Conservation (phyloP, 2,113 vertebrate species). For the Laterallus jamaicensis region DNA sequence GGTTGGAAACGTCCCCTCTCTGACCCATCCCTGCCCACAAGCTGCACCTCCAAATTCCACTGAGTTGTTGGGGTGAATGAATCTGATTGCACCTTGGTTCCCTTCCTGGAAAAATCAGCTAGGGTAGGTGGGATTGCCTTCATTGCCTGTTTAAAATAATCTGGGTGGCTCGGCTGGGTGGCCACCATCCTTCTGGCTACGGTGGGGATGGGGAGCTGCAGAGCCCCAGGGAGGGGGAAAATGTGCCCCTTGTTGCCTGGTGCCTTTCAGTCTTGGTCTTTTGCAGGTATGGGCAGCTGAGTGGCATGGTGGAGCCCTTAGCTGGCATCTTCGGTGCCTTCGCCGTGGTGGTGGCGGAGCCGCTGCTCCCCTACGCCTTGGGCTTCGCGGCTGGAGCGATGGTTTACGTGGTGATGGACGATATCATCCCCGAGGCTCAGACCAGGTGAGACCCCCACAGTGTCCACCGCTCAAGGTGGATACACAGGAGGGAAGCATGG, state of each 20-base stretch:
- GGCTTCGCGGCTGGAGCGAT: conserved; percentile 95
- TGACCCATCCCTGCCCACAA: background rate
- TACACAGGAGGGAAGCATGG: rapidly evolving
- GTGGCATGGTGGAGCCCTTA: conserved; percentile 94
- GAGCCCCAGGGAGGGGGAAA: background rate
- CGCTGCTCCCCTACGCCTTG: conserved; percentile 90
- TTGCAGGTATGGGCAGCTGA: conserved; percentile 93
- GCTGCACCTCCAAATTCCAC: background rate
- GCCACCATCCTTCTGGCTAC: rapidly evolving
- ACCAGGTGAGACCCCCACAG: conserved; percentile 76
- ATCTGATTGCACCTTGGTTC: background rate
- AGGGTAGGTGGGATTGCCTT: background rate
- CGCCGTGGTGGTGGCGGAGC: conserved; percentile 86
- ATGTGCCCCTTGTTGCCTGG: too few relatives aligned
- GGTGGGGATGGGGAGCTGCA: rapidly evolving
- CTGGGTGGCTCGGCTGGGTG: rapidly evolving
- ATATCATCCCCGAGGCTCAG: conserved; percentile 97
- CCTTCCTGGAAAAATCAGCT: background rate
- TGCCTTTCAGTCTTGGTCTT: background rate
- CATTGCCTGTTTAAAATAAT: rapidly evolving
- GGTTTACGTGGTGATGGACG: conserved; percentile 95
- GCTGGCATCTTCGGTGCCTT: conserved; percentile 85
- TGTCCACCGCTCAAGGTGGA: background rate
- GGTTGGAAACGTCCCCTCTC: background rate
- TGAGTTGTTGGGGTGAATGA: background rate